These are phyloP conservation scores for Allygus modestus DNA, from an alignment of 2,888 invertebrate species.

Conservation along the genomic window DNA sequence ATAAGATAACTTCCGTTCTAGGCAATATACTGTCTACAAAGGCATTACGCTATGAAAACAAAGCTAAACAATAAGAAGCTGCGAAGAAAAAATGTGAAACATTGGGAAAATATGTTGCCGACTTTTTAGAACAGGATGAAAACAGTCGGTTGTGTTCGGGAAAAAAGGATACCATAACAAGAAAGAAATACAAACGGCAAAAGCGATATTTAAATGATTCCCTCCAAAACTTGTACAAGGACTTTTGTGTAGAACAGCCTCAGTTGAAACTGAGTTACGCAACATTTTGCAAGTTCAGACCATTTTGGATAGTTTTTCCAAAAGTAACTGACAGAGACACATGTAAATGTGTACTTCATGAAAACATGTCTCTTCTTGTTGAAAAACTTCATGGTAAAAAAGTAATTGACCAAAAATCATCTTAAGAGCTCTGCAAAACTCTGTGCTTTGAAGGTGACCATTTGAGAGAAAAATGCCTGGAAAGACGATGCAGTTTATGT, in stretches of 20 bases:
- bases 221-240: constrained; percentile 51
- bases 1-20: constrained; percentile 48
- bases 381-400: constrained; percentile 25
- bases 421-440: constrained; percentile 51
- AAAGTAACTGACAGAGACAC: constrained; percentile 42
- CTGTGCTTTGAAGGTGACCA: constrained; percentile 60
- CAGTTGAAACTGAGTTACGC: constrained; percentile 51
- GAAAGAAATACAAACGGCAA: constrained; percentile 53
- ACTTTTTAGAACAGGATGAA: constrained; percentile 58
- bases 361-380: constrained; percentile 26
- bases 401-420: constrained; percentile 36
- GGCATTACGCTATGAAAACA: constrained; percentile 38
- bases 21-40: constrained; percentile 44
- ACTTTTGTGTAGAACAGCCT: constrained; percentile 52
- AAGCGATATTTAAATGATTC: constrained; percentile 54
- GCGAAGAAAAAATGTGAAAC: constrained; percentile 54
- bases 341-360: constrained; percentile 29
- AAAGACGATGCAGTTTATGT: constrained; percentile 58
- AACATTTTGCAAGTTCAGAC: constrained; percentile 56
- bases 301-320: constrained; percentile 31
- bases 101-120: constrained; percentile 42
- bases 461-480: constrained; percentile 58
- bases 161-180: constrained; percentile 61
- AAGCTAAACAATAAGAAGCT: constrained; percentile 43
- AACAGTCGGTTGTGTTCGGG: constrained; percentile 55